Base-by-base conservation (phyloP, 1,140 invertebrate genomes). In the Drosophila auraria region DNA sequence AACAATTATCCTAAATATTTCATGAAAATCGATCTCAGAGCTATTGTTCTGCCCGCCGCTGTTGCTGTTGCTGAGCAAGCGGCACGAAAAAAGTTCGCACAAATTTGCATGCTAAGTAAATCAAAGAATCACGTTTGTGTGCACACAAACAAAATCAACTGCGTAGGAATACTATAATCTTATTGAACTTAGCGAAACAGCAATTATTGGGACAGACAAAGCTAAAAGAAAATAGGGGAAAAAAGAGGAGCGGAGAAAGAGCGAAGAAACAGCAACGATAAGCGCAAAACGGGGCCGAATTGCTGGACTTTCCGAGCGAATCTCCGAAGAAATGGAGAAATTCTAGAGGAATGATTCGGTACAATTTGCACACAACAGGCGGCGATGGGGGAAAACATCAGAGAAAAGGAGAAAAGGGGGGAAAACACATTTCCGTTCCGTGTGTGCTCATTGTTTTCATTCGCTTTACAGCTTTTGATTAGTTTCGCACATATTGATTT, bases 21-120 rank as follows among this genome's bases (percentile, higher is more conserved):
- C 20, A n/a, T 38, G 20, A 2, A 57, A 23, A 23, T 61, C 8
- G 12, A 42, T 40, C 12, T 14, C 12, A 7, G 3, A 15, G n/a
- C 60, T 68, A 64, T 27, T 40, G 8, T n/a, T 33, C 12, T 68
- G 23, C 3, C 44, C 59, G 14, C n/a, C 20, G 17, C 12, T 63
- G 54, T 77, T 56, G 11, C 57, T 20, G 20, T 20, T 20, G 44
- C 75, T 83, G 57, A 44, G 56, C 62, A 80, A 83, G 74, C 62
- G 51, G 36, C 49, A 44, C 47, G 53, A 30, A 82, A 74, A 36
- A 79, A 82, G 38, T 66, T 20, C 45, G 57, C 58, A 68, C 60
- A 80, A 78, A 87, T 87, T 87, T 89, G 84, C 83, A 87, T 81
- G 66, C 56, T 38, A 65, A 83, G 71, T 65, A 50, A 80, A 83